Percentiles rank a stretch among this genome's conserved stretches.
phyloP scores from a whole-genome alignment of 2,888 invertebrate species.

The Acleris literana region DNA sequence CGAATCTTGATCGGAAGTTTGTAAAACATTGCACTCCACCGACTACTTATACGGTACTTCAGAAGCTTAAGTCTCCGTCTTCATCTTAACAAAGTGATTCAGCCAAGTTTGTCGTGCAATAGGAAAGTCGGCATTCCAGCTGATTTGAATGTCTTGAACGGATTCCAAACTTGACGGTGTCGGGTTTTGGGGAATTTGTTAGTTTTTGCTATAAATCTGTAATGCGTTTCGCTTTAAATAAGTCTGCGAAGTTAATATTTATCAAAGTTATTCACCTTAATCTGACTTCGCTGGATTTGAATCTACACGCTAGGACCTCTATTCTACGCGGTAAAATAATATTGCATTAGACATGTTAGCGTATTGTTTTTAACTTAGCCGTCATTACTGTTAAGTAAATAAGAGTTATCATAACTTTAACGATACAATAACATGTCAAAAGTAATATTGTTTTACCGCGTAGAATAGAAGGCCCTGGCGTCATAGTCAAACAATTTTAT shows the following conservation, averaged over 20 bases:
- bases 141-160: slow-evolving; percentile 31
- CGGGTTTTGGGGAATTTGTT: slow-evolving; percentile 9
- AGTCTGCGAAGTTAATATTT: not conserved
- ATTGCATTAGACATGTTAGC: too few relatives aligned
- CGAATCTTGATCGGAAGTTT: slow-evolving; percentile 29
- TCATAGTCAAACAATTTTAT: too few relatives aligned
- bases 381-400: too few relatives aligned
- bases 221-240: not conserved
- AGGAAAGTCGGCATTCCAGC: slow-evolving; percentile 13
- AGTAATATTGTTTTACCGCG: too few relatives aligned
- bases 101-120: slow-evolving; percentile 34
- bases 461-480: too few relatives aligned
- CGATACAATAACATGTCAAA: too few relatives aligned
- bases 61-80: slow-evolving; percentile 32
- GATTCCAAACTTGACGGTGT: slow-evolving; percentile 22
- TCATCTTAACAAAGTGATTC: slow-evolving; percentile 39
- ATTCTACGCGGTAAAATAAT: too few relatives aligned
- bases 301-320: too few relatives aligned
- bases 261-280: too few relatives aligned
- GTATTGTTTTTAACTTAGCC: too few relatives aligned
- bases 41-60: slow-evolving; percentile 35
- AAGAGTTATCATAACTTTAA: too few relatives aligned
- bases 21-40: slow-evolving; percentile 35
- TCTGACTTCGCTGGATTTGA: too few relatives aligned
- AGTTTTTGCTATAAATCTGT: slow-evolving; percentile 1